Evolutionary conservation across 2,797 vertebrate species (phyloP).

Genomic region (Podarcis siculus): DNA sequence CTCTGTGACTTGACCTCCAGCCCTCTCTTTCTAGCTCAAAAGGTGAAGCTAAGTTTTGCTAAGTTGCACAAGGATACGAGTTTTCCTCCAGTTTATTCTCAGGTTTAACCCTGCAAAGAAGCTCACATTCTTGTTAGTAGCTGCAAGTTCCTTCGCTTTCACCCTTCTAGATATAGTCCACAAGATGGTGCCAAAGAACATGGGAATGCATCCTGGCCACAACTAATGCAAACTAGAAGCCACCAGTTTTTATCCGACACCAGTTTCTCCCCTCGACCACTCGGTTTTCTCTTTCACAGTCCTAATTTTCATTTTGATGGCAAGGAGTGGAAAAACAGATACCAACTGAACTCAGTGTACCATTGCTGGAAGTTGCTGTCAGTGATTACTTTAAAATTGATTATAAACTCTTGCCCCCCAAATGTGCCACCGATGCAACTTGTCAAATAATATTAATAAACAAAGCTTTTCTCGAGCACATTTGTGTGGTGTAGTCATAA

Average conservation of each 20-base stretch:
- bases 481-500: background rate
- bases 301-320: accelerated
- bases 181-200: constrained; percentile 70
- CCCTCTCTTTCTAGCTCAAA: too few species aligned
- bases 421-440: background rate
- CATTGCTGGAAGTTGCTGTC: background rate
- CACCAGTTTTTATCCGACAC: background rate
- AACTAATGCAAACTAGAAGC: background rate
- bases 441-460: background rate
- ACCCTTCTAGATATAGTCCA: constrained; percentile 26
- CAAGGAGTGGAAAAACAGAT: background rate
- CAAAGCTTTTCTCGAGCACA: background rate
- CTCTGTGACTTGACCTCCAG: background rate
- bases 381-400: background rate
- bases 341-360: background rate
- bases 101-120: background rate
- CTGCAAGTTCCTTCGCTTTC: background rate
- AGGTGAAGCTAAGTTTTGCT: background rate
- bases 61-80: background rate
- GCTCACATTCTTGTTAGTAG: background rate
- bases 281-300: background rate
- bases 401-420: background rate
- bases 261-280: background rate
- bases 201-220: background rate
- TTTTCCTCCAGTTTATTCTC: too few species aligned